Evolutionary conservation across 92 coral and sea anemone species (phyloP).

Genomic region (Meandrina meandrites): DNA sequence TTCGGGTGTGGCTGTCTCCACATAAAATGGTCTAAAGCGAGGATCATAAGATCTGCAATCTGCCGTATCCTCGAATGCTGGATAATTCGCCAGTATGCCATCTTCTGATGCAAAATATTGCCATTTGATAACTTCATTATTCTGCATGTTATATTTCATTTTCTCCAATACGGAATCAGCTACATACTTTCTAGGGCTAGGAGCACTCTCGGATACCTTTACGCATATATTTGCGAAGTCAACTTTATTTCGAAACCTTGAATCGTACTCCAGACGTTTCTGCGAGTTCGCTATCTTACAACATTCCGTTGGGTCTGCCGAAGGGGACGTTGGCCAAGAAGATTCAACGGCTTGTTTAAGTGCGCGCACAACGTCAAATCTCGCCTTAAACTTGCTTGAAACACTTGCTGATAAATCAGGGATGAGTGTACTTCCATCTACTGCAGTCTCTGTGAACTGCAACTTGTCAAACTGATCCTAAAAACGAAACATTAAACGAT

Average conservation of each 20-base stretch:
- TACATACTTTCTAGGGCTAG: conserved; percentile 31
- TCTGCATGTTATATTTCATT: conserved; percentile 45
- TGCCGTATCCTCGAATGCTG: too few species aligned
- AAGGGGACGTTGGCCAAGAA: conserved; percentile 38
- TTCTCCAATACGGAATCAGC: conserved; percentile 30
- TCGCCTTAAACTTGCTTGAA: conserved; percentile 46
- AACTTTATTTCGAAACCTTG: conserved; percentile 59
- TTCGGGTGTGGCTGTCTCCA: conserved; percentile 58
- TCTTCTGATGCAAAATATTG: too few species aligned
- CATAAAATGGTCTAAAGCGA: too few species aligned
- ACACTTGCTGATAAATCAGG: conserved; percentile 30
- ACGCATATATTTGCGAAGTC: conserved; percentile 42
- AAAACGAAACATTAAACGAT: background rate
- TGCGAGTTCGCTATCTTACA: conserved; percentile 14
- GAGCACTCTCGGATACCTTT: conserved; percentile 25
- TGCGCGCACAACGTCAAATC: conserved; percentile 24
- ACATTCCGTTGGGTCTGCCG: too few species aligned
- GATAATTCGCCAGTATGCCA: too few species aligned
- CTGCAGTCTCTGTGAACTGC: background rate
- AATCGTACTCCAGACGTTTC: conserved; percentile 42
- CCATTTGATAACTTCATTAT: too few species aligned
- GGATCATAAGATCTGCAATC: too few species aligned
- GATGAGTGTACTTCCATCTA: conserved; percentile 46
- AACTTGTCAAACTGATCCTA: conserved; percentile 58
- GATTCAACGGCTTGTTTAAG: conserved; percentile 50